A percentile compares a stretch with the other conserved stretches of the same genome.
phyloP scores from a whole-genome alignment of 2,113 vertebrate species.

The Pionites leucogaster region DNA sequence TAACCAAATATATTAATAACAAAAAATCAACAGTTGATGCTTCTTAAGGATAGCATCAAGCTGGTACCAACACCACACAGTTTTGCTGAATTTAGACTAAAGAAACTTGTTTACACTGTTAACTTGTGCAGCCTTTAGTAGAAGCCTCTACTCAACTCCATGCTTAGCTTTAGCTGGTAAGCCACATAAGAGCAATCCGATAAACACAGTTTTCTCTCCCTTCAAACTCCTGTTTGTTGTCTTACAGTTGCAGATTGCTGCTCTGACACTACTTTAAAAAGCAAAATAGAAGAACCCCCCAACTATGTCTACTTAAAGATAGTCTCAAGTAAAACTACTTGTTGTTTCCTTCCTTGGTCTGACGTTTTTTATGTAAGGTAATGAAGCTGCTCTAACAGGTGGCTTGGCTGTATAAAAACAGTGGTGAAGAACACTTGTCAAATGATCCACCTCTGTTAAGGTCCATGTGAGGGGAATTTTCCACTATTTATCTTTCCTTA shows the following conservation, averaged over 20 bases:
- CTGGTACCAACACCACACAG: not conserved
- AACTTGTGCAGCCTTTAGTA: not conserved
- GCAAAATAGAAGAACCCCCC: not conserved
- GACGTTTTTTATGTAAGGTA: not conserved
- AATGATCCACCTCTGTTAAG: not conserved
- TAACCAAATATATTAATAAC: not conserved
- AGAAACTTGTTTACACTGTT: not conserved
- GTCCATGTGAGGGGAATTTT: constrained; percentile 56
- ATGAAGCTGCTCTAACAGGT: not conserved
- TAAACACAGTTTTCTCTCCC: not conserved
- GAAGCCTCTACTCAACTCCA: not conserved
- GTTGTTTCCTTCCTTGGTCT: not conserved
- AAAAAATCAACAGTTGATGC: not conserved
- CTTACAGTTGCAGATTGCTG: not conserved
- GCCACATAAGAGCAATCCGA: not conserved
- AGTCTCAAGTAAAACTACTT: not conserved
- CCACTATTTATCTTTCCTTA: constrained; percentile 65
- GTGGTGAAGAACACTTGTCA: not conserved
- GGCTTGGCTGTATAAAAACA: not conserved
- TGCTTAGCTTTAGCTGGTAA: not conserved
- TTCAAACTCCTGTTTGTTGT: not conserved
- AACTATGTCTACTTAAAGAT: not conserved
- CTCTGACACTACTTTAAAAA: not conserved
- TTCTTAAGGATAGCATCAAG: not conserved
- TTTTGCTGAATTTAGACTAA: not conserved